Conservation (phyloP, 1,140 invertebrate species). For the Bombus vancouverensis region DNA sequence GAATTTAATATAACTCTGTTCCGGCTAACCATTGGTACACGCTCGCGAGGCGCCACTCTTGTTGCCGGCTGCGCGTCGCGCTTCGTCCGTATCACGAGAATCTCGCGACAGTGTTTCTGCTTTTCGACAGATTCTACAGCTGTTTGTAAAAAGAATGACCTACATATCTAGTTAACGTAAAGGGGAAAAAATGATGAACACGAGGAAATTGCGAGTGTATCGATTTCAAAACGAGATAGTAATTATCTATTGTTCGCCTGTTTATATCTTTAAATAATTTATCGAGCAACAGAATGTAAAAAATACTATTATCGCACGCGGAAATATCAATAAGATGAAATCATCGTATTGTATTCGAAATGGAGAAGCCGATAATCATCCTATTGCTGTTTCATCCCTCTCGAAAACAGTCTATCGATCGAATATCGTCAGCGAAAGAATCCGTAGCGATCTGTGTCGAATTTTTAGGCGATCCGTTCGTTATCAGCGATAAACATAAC, state of each 20-base stretch:
- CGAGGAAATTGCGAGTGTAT: background rate
- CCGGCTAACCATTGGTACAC: no score
- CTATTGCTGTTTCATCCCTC: no score
- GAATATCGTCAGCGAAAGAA: background rate
- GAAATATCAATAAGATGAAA: no score
- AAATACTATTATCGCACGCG: no score
- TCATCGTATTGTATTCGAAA: no score
- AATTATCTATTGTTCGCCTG: no score
- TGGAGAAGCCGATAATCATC: background rate
- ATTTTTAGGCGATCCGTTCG: constrained; percentile 7
- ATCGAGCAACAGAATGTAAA: no score
- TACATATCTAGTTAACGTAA: background rate
- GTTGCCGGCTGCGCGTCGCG: background rate
- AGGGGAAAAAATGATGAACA: background rate
- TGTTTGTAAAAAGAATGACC: no score
- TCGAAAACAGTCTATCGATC: background rate
- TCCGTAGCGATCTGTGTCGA: background rate
- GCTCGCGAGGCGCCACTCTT: background rate
- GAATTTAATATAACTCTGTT: constrained; percentile 66
- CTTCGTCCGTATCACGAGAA: no score
- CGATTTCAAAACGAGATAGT: background rate
- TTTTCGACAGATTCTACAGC: no score
- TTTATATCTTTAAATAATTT: background rate
- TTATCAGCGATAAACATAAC: constrained; percentile 34
- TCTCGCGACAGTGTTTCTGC: no score